Evolutionary conservation across 2,113 vertebrate genomes (phyloP), one percentile per base, ranked within the genome.

Genomic region (Diphyllodes magnificus): DNA sequence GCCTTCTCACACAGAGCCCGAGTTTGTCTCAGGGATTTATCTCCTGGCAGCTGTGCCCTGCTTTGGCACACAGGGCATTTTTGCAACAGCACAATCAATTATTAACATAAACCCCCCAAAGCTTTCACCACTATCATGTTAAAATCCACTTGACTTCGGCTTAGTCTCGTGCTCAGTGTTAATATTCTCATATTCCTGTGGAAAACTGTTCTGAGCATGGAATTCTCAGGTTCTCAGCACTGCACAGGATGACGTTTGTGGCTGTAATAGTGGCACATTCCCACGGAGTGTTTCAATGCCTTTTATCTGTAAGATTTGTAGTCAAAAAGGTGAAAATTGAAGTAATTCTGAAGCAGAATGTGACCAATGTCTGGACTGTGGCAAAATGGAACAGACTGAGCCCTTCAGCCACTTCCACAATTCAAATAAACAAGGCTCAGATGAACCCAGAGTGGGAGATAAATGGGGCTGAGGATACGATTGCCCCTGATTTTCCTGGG

Each of bases 381-480:
- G 49, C 60, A 69, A 81, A 77, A 65, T 40, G 31, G 60, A 81
- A 27, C 19, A 68, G 92, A 73, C 39, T 65, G 65, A 81, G 60
- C 64, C 93, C 93, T 82, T 88, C 63, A 82, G 83, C 23, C 50
- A 39, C 39, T 86, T 72, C 47, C 44, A 12, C 64, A 90, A 63
- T 83, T 90, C 63, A 88, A 59, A 31, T 78, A 91, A 92, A 85
- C 51, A 78, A 81, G 49, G 79, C 64, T 95, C 53, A 96, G 91
- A 57, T 79, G 88, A 83, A 91, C 49, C 44, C 44, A 53, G 66
- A 77, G 54, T 78, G 79, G 40, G 82, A 94, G 92, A 83, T 42
- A 90, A 96, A 78, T 40, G 65, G 75, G 91, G 75, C 71, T 83
- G 75, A 85, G 31, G 56, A 40, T 78, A 51, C 40, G 56, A 84